phyloP scores from a whole-genome alignment of 2,888 invertebrate genomes.

The Perizoma affinitatum region DNA sequence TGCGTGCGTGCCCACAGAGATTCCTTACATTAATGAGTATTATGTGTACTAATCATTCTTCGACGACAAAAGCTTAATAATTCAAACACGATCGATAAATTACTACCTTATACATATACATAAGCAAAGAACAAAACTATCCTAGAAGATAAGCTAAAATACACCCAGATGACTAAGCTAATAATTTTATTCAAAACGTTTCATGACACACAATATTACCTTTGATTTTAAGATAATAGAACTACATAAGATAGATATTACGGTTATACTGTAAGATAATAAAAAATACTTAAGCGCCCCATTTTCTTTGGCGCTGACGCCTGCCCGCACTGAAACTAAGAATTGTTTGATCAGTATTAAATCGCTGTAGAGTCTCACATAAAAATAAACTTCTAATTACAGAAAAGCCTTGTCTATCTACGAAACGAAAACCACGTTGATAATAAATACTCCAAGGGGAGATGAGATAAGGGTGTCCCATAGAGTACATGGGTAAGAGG shows the following conservation, averaged over 20 bases:
- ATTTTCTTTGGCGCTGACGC: conserved; percentile 6
- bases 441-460: no score
- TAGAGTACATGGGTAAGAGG: no score
- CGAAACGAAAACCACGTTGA: no score
- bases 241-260: conserved; percentile 18
- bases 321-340: conserved; percentile 7
- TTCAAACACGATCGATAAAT: conserved; percentile 66
- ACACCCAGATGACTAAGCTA: conserved; percentile 23
- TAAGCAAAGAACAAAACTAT: conserved; percentile 39
- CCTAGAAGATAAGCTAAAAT: conserved; percentile 37
- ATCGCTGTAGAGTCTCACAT: no score
- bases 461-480: no score
- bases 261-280: conserved; percentile 4
- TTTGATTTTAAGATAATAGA: conserved; percentile 31
- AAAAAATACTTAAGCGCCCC: conserved; percentile 9
- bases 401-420: no score
- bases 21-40: conserved; percentile 74
- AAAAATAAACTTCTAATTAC: no score
- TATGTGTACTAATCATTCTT: conserved; percentile 67
- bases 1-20: conserved; percentile 66
- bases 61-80: conserved; percentile 52
- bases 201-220: conserved; percentile 38
- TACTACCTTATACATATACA: conserved; percentile 27
- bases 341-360: no score
- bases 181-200: conserved; percentile 36